A percentile compares a stretch with the other conserved stretches of the same genome.
phyloP scores from a whole-genome alignment of 2,888 invertebrate genomes.

The Loripinus fragilis region DNA sequence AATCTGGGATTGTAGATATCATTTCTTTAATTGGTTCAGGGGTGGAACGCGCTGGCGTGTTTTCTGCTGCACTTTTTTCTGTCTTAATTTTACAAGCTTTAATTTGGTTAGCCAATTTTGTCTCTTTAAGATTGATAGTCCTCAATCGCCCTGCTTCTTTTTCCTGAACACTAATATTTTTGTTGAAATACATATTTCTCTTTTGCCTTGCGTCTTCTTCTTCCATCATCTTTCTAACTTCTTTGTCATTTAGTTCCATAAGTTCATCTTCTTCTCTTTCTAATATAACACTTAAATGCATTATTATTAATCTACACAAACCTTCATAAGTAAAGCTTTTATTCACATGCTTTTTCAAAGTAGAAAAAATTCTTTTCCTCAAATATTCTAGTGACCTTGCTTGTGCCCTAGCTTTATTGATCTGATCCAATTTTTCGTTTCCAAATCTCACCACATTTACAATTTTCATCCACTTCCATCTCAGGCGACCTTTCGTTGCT shows the following conservation, averaged over 20 bases:
- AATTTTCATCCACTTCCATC: not conserved
- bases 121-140: not conserved
- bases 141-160: not conserved
- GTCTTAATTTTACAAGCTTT: not conserved
- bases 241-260: not conserved
- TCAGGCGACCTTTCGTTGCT: not conserved
- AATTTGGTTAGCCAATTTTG: not conserved
- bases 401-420: not conserved
- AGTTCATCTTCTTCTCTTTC: not conserved
- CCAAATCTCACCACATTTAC: not conserved
- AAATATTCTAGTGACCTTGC: constrained; percentile 12
- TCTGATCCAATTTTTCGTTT: not conserved
- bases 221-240: not conserved
- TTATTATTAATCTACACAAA: not conserved
- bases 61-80: not conserved
- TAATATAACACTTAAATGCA: not conserved
- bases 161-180: not conserved
- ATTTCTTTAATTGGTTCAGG: not conserved
- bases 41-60: not conserved
- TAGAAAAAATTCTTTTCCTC: not conserved
- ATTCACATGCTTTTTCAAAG: not conserved
- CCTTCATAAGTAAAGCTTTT: not conserved
- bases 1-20: not conserved
- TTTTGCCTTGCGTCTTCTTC: not conserved
- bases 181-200: not conserved